These are phyloP conservation scores for Hydrozoanthus tunicans DNA, from an alignment of 64 coral and sea anemone species.

Conservation along the genomic window DNA sequence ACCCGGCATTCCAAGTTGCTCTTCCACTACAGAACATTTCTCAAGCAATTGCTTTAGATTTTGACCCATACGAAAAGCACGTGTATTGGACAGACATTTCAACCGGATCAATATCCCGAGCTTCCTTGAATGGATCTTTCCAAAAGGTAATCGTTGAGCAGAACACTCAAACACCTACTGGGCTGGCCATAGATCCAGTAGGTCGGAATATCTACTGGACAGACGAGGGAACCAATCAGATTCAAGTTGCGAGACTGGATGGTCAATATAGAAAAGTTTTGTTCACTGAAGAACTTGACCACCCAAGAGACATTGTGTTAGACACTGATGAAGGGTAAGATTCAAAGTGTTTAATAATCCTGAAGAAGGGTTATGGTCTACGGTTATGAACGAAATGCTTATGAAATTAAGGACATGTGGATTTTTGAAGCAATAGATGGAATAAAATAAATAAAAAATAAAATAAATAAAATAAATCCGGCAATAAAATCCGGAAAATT, in stretches of 20 bases:
- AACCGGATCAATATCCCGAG: slow-evolving; percentile 19
- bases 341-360: background rate
- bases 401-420: too few species aligned
- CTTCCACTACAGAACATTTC: slow-evolving; percentile 27
- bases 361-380: too few species aligned
- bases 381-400: too few species aligned
- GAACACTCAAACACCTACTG: background rate
- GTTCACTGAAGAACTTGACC: slow-evolving; percentile 6
- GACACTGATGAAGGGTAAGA: slow-evolving; percentile 47
- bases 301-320: slow-evolving; percentile 55
- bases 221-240: background rate
- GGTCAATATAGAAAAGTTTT: slow-evolving; percentile 49
- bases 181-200: slow-evolving; percentile 50
- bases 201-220: slow-evolving; percentile 65
- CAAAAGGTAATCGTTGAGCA: slow-evolving; percentile 20
- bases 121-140: background rate
- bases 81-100: slow-evolving; percentile 31
- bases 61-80: slow-evolving; percentile 17
- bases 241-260: slow-evolving; percentile 53
- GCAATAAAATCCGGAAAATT: too few species aligned
- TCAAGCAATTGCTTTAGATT: slow-evolving; percentile 4
- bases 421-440: too few species aligned
- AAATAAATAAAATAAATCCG: too few species aligned
- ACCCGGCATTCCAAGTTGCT: slow-evolving; percentile 7
- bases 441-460: too few species aligned